Evolutionary conservation across 2,113 vertebrate species (phyloP).

Genomic region (Passer montanus): DNA sequence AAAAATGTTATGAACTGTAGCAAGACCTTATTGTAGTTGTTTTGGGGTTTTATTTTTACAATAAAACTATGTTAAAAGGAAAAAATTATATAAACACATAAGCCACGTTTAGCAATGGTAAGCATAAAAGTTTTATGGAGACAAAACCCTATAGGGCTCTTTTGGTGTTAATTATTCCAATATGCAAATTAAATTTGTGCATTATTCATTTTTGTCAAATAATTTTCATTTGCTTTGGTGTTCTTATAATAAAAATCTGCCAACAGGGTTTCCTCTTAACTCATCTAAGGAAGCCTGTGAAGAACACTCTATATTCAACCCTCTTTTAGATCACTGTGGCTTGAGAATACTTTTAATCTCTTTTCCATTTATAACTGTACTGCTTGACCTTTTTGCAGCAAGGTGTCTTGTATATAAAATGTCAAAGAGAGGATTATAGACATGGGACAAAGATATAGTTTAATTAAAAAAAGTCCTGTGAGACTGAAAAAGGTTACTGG

Average conservation of each 20-base stretch:
- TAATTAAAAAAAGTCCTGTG: constrained; percentile 85
- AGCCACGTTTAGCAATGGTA: neutral
- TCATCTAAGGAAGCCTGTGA: constrained; percentile 72
- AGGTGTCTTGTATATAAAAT: constrained; percentile 86
- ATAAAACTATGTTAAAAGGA: constrained; percentile 62
- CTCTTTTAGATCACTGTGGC: constrained; percentile 79
- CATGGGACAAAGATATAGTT: constrained; percentile 86
- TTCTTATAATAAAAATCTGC: constrained; percentile 73
- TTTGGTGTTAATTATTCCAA: constrained; percentile 59
- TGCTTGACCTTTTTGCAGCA: constrained; percentile 84
- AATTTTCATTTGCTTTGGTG: constrained; percentile 72
- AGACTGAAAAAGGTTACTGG: constrained; percentile 85
- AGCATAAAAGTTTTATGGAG: constrained; percentile 56
- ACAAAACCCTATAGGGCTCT: constrained; percentile 28
- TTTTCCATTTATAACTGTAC: constrained; percentile 87
- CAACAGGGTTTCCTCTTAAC: constrained; percentile 70
- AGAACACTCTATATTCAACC: constrained; percentile 79
- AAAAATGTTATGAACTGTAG: constrained; percentile 48
- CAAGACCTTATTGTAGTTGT: constrained; percentile 30
- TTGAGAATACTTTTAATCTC: constrained; percentile 86
- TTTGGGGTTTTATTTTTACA: constrained; percentile 60
- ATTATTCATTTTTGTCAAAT: constrained; percentile 68
- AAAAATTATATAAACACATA: constrained; percentile 65
- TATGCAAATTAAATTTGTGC: constrained; percentile 59
- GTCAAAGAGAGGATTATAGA: constrained; percentile 85